Conservation (phyloP, 2,113 vertebrate genomes). For the Mesembrinibis cayennensis region DNA sequence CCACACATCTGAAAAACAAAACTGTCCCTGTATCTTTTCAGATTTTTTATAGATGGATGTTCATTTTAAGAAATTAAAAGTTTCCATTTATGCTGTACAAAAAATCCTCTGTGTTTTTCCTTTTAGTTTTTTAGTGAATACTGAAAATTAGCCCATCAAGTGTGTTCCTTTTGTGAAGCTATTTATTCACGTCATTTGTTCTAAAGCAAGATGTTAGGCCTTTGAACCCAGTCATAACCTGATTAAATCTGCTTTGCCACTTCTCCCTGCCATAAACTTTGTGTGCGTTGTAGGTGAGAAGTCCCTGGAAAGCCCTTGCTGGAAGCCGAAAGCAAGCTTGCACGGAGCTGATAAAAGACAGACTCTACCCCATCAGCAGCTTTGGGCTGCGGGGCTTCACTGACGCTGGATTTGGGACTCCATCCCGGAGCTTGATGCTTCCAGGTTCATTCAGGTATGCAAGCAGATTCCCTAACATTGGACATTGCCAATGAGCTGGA, state of each 20-base stretch:
- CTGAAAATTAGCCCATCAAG: neutral
- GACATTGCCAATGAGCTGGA: neutral
- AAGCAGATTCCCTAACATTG: neutral
- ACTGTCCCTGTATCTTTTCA: neutral
- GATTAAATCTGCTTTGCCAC: neutral
- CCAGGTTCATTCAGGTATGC: conserved; percentile 60
- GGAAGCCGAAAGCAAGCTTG: neutral
- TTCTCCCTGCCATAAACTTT: neutral
- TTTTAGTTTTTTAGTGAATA: neutral
- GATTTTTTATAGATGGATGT: neutral
- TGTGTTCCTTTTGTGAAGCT: neutral
- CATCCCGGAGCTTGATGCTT: conserved; percentile 62
- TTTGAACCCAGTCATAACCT: neutral
- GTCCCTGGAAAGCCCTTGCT: neutral
- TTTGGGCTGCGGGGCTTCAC: conserved; percentile 55
- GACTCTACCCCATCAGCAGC: conserved; percentile 44
- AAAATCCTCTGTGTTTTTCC: neutral
- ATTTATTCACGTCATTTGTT: neutral
- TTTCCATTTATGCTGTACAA: neutral
- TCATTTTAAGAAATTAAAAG: neutral
- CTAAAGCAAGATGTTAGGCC: neutral
- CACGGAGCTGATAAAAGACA: neutral
- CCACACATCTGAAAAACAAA: neutral
- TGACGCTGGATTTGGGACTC: conserved; percentile 47
- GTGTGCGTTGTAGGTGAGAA: neutral